These are phyloP conservation scores for Dipodomys spectabilis DNA, from an alignment of 2,113 vertebrate genomes.

Conservation along the genomic window DNA sequence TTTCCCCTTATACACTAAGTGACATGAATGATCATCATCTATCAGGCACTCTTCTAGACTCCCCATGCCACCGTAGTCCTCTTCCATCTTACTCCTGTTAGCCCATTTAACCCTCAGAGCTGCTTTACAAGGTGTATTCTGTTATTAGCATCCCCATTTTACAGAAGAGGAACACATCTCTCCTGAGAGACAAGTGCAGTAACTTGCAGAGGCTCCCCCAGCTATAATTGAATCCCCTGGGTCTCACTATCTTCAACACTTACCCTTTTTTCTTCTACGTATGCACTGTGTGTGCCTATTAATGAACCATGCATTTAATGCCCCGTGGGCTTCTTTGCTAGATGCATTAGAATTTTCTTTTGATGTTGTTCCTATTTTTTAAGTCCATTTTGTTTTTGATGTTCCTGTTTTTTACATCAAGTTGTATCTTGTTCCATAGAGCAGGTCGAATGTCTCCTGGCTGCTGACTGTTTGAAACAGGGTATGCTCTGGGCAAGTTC, in stretches of 20 bases:
- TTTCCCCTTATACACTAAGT: background rate
- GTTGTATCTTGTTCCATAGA: background rate
- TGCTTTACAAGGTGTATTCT: background rate
- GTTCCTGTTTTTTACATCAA: background rate
- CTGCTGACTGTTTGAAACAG: background rate
- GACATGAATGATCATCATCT: background rate
- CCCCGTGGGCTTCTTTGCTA: background rate
- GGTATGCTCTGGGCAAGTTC: background rate
- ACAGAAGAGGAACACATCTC: background rate
- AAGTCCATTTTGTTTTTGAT: background rate
- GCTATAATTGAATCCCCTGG: background rate
- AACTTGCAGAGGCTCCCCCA: background rate
- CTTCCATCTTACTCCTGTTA: background rate
- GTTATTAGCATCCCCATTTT: background rate
- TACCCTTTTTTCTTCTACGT: background rate
- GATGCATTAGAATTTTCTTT: constrained; percentile 5
- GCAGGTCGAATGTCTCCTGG: background rate
- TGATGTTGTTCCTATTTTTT: background rate
- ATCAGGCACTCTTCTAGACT: background rate
- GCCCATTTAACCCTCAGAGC: background rate
- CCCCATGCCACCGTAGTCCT: too few species aligned
- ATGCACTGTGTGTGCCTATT: background rate
- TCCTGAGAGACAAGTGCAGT: background rate
- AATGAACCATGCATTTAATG: background rate
- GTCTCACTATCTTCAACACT: background rate